A percentile compares a stretch with the other conserved stretches of the same genome.
Conservation (phyloP, 2,113 vertebrate species). For the Chloropsis hardwickii region DNA sequence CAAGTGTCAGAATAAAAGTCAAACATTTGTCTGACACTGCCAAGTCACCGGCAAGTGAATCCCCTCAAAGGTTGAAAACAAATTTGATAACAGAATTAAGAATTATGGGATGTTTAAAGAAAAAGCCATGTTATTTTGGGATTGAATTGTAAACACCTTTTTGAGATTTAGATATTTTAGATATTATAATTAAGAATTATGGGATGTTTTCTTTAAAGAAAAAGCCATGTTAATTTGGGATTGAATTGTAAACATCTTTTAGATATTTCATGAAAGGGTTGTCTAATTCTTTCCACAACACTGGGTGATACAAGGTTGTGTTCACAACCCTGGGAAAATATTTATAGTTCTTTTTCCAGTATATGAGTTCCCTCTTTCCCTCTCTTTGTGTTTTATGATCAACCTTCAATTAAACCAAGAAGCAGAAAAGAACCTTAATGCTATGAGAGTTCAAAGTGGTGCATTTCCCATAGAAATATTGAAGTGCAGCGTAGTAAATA, state of each 20-base stretch:
- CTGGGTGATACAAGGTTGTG: background rate
- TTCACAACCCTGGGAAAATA: slow-evolving; percentile 29
- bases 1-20: slow-evolving; percentile 81
- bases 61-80: slow-evolving; percentile 26
- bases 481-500: background rate
- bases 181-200: no score
- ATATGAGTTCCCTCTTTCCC: background rate
- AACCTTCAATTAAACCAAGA: background rate
- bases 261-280: background rate
- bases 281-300: slow-evolving; percentile 13
- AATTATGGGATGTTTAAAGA: background rate
- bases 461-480: background rate
- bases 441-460: background rate
- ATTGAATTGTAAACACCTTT: background rate
- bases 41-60: slow-evolving; percentile 54
- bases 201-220: background rate
- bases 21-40: slow-evolving; percentile 71
- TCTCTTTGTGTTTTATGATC: background rate
- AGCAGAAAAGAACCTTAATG: background rate
- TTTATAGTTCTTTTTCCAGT: slow-evolving; percentile 56
- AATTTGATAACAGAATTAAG: background rate
- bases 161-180: background rate
- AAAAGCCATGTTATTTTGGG: background rate
- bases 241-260: slow-evolving; percentile 8
- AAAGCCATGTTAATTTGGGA: background rate